A percentile compares a stretch with the other conserved stretches of the same genome.
Evolutionary conservation across 2,113 vertebrate species (phyloP).

Genomic region (Crypturellus undulatus): DNA sequence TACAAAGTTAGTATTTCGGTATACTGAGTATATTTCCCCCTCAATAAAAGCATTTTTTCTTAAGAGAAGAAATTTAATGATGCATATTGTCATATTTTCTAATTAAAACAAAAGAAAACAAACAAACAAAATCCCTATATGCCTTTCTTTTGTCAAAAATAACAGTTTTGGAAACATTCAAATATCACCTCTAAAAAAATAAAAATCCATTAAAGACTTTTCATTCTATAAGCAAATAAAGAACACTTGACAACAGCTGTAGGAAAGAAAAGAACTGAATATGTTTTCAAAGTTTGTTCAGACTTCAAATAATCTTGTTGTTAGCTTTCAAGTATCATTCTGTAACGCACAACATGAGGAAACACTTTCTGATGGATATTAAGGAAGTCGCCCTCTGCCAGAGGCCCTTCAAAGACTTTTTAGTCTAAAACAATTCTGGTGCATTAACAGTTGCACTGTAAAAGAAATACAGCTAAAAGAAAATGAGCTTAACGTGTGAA

Average conservation of each 20-base stretch:
- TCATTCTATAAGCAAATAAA: background rate
- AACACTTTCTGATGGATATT: conserved; percentile 28
- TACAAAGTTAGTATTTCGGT: too few species aligned
- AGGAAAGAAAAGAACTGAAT: background rate
- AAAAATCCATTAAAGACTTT: background rate
- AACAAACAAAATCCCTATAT: background rate
- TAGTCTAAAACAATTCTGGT: background rate
- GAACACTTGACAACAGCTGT: conserved; percentile 25
- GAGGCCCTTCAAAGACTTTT: conserved; percentile 26
- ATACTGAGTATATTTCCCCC: background rate
- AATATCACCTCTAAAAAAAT: background rate
- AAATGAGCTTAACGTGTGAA: background rate
- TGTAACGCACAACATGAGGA: conserved; percentile 37
- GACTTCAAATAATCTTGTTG: conserved; percentile 50
- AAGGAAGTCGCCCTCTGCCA: conserved; percentile 32
- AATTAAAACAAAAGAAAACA: background rate
- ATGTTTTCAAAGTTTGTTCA: conserved; percentile 1
- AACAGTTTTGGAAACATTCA: background rate
- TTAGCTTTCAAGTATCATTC: conserved; percentile 24
- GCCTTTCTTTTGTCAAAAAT: background rate
- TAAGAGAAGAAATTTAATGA: background rate
- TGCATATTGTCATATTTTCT: background rate
- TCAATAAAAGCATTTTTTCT: background rate
- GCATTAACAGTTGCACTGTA: background rate
- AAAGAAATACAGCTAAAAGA: background rate